Evolutionary conservation across 2,113 vertebrate species (phyloP).

Genomic region (Misgurnus anguillicaudatus): DNA sequence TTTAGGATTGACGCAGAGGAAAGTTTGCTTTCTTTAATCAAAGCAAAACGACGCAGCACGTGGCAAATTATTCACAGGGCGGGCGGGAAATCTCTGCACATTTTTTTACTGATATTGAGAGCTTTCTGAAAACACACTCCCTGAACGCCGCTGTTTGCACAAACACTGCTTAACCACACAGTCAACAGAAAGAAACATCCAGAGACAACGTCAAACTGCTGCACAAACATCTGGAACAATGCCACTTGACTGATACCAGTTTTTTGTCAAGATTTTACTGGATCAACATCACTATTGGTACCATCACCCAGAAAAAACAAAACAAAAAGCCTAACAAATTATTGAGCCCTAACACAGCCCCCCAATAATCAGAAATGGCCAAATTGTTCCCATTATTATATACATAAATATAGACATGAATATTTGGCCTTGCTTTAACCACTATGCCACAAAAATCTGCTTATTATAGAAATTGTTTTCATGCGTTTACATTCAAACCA

Average conservation of each 20-base stretch:
- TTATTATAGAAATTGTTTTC: no score
- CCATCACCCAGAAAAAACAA: no score
- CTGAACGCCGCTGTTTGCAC: not conserved
- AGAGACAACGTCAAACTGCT: conserved; percentile 3
- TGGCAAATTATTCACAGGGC: conserved; percentile 10
- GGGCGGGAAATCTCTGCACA: not conserved
- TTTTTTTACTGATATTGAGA: conserved; percentile 8
- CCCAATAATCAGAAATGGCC: no score
- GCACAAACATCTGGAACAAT: not conserved
- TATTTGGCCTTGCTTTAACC: no score
- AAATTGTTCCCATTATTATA: no score
- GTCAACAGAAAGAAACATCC: conserved; percentile 9
- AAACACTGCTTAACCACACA: conserved; percentile 23
- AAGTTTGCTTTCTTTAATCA: conserved; percentile 34
- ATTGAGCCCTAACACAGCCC: no score
- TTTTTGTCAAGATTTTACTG: not conserved
- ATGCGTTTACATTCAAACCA: no score
- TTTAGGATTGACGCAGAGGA: conserved; percentile 33
- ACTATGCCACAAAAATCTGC: no score
- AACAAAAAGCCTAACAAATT: no score
- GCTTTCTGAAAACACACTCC: conserved; percentile 10
- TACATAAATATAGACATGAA: no score
- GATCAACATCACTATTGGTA: not conserved
- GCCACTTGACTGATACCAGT: not conserved
- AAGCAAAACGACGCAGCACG: conserved; percentile 23